Percentiles rank a stretch among this genome's conserved stretches.
Evolutionary conservation across 2,888 invertebrate genomes (phyloP).

Genomic region (Dendrolimus pini): DNA sequence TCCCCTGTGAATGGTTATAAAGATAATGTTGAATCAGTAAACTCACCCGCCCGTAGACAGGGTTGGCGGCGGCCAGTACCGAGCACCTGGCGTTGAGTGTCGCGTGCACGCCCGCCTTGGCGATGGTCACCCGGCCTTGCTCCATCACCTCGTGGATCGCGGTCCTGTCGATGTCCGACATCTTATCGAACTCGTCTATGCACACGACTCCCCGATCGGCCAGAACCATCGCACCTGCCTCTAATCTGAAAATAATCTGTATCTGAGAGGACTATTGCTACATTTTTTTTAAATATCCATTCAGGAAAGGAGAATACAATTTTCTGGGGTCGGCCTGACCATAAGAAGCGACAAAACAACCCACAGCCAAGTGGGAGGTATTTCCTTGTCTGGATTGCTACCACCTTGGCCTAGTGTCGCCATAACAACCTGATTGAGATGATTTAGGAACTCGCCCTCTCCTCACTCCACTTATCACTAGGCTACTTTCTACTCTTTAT

Average conservation of each 20-base stretch:
- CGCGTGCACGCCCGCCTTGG: conserved; percentile 99
- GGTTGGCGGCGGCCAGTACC: conserved; percentile 99
- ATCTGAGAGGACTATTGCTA: background rate
- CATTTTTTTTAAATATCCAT: no score
- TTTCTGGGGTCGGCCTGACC: no score
- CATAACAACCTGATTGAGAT: no score
- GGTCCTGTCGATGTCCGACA: conserved; percentile 99
- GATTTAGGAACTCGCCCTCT: no score
- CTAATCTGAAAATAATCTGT: conserved; percentile 74
- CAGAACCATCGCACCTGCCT: conserved; percentile 99
- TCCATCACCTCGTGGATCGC: conserved; percentile 99
- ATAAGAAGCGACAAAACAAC: no score
- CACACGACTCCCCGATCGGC: conserved; percentile 99
- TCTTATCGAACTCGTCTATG: conserved; percentile 98
- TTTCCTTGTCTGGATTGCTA: no score
- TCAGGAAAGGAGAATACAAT: no score
- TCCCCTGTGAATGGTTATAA: no score
- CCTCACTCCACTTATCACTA: no score
- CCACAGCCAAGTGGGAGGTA: no score
- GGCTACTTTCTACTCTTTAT: no score
- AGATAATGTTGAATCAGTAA: background rate
- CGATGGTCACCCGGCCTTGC: conserved; percentile 97
- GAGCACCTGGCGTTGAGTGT: conserved; percentile 98
- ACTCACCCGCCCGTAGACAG: conserved; percentile 83
- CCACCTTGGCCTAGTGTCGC: no score